Evolutionary conservation across 2,888 invertebrate species (phyloP), one percentile per base, ranked within the genome.

Genomic region (Cetonia aurata): DNA sequence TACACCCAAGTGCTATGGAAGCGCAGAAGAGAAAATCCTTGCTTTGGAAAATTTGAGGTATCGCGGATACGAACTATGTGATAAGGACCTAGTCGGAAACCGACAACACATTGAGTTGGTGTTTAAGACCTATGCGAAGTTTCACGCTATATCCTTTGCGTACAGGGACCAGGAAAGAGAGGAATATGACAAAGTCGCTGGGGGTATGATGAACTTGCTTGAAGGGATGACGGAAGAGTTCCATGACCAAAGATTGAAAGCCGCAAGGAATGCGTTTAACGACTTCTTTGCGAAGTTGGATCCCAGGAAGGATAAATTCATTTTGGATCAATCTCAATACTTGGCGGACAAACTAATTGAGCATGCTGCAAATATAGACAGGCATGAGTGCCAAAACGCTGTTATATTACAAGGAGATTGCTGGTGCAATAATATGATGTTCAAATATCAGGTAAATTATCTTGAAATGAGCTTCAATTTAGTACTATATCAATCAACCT

Each of bases 131-230:
- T 77, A 80, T 42, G 81, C 75, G 1, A 76, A 75, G 52, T 77
- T 74, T 52, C 80, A 80, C 67, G 75, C 78, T 0, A 70, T 79
- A 33, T 79, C 79, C 0, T 79, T 75, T 66, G 79, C 76, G 0
- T 55, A 79, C 46, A 75, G 75, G 44, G 73, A 76, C 33, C 73
- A 76, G 56, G 59, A 75, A 15, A 73, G 74, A 0, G 73, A 72
- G 25, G 48, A 68, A 31, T 79, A 77, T 68, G 50, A 76, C 12
- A 56, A 74, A 31, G 52, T 79, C n/a, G 53, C 57, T 0, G 52
- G 55, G 6, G 57, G 60, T 0, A 19, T 42, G 15, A 44, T n/a
- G 0, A 19, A 57, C 59, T 53, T 53, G n/a, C 41, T 42, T 59
- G 13, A 15, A 10, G 15, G 17, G 6, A 17, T 6, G 13, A 9